These are phyloP conservation scores for Montipora capitata DNA, from an alignment of 92 coral and sea anemone species.

Conservation along the genomic window DNA sequence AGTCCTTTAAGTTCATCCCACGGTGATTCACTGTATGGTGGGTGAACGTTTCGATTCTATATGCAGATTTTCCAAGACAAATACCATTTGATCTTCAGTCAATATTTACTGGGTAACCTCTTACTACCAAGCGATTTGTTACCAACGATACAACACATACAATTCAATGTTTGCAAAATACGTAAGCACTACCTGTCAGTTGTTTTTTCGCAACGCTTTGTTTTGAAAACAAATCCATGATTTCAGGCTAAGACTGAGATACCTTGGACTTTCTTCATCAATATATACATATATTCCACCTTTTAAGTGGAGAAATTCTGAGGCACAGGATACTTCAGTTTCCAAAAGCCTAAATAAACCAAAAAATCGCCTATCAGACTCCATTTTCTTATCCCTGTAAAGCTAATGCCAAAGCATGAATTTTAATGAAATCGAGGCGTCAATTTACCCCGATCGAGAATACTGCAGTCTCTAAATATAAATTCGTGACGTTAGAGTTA, in stretches of 20 bases:
- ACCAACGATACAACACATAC: no score
- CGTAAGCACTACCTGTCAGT: slow-evolving; percentile 18
- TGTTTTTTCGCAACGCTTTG: not conserved
- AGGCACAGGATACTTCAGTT: not conserved
- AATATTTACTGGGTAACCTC: not conserved
- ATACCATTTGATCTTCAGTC: no score
- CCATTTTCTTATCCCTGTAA: not conserved
- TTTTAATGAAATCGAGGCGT: slow-evolving; percentile 18
- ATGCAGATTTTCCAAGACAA: no score
- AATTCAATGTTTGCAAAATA: not conserved
- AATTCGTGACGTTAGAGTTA: slow-evolving; percentile 45
- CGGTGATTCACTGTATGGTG: no score
- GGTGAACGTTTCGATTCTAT: no score
- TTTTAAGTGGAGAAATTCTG: not conserved
- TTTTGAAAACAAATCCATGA: not conserved
- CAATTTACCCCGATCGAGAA: not conserved
- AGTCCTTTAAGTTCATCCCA: no score
- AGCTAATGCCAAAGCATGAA: not conserved
- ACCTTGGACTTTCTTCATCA: not conserved
- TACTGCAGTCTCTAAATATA: not conserved
- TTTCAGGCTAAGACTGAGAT: not conserved
- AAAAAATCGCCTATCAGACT: not conserved
- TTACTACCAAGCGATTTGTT: no score
- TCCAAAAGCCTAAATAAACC: not conserved
- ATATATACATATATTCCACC: no score